Evolutionary conservation across 92 coral and sea anemone genomes (phyloP).

Genomic region (Palythoa caribaeorum): DNA sequence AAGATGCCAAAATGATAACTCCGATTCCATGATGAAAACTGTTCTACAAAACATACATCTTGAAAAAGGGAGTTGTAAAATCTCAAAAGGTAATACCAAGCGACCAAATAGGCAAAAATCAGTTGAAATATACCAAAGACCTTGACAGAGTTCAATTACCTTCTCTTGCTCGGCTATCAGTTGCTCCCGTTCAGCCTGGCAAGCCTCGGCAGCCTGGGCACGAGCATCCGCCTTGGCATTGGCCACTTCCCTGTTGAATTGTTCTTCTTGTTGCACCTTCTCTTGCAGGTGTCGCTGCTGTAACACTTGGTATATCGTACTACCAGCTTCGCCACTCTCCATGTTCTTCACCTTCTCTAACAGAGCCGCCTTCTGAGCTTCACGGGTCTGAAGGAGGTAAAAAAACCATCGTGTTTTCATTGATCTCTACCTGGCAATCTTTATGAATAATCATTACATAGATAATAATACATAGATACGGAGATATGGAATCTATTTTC

Average conservation of each 20-base stretch:
- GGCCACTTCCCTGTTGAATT: conserved; percentile 81
- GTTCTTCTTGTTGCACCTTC: conserved; percentile 89
- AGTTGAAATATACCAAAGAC: no score
- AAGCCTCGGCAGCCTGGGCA: conserved; percentile 85
- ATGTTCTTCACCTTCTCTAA: conserved; percentile 84
- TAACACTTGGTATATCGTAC: conserved; percentile 89
- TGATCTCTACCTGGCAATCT: no score
- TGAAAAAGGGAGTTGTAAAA: no score
- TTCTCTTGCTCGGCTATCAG: conserved; percentile 90
- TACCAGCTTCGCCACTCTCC: conserved; percentile 92
- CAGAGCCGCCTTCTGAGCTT: conserved; percentile 84
- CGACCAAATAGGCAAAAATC: no score
- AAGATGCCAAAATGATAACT: no score
- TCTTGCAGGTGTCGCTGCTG: conserved; percentile 98
- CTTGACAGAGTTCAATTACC: conserved; percentile 44
- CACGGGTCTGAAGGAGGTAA: conserved; percentile 64
- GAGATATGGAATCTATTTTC: no score
- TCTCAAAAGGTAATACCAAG: no score
- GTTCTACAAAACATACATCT: no score
- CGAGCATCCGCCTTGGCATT: conserved; percentile 96
- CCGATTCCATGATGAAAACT: no score
- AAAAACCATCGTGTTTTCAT: background rate
- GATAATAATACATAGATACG: no score
- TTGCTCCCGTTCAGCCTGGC: conserved; percentile 94
- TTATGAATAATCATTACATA: no score